Evolutionary conservation across 2,888 invertebrate species (phyloP).

Genomic region (Mesorhabditis belari): DNA sequence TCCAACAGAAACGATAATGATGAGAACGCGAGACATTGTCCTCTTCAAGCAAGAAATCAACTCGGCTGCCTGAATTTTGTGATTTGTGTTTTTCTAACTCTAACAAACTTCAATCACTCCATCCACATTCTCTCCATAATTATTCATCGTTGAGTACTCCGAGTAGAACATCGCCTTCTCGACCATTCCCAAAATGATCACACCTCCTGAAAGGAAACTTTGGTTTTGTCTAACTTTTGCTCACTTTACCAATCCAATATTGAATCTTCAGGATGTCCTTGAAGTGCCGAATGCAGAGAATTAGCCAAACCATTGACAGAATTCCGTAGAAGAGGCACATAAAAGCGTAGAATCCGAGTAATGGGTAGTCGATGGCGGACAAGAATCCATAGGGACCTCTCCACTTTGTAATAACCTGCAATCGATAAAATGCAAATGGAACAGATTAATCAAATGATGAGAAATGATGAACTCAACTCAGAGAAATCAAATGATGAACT

Average conservation of each 20-base stretch:
- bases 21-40: constrained; percentile 82
- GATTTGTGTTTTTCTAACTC: neutral
- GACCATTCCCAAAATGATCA: constrained; percentile 57
- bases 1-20: constrained; percentile 86
- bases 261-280: constrained; percentile 81
- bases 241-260: constrained; percentile 76
- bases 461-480: neutral
- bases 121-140: constrained; percentile 59
- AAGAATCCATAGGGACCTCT: constrained; percentile 71
- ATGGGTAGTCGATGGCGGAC: constrained; percentile 81
- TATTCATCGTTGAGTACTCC: constrained; percentile 74
- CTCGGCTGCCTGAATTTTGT: constrained; percentile 65
- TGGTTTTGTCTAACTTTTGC: neutral
- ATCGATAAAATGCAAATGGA: constrained; percentile 1
- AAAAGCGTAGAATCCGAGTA: constrained; percentile 77
- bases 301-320: constrained; percentile 75
- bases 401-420: constrained; percentile 19
- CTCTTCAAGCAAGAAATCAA: constrained; percentile 83
- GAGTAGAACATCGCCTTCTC: constrained; percentile 78
- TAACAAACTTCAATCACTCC: constrained; percentile 54
- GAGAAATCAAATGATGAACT: neutral
- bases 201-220: constrained; percentile 36
- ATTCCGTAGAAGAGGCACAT: constrained; percentile 82
- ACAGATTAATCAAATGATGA: neutral
- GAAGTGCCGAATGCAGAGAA: constrained; percentile 79